Evolutionary conservation across 2,888 invertebrate genomes (phyloP), one percentile per base, ranked within the genome.

Genomic region (Eupithecia centaureata): DNA sequence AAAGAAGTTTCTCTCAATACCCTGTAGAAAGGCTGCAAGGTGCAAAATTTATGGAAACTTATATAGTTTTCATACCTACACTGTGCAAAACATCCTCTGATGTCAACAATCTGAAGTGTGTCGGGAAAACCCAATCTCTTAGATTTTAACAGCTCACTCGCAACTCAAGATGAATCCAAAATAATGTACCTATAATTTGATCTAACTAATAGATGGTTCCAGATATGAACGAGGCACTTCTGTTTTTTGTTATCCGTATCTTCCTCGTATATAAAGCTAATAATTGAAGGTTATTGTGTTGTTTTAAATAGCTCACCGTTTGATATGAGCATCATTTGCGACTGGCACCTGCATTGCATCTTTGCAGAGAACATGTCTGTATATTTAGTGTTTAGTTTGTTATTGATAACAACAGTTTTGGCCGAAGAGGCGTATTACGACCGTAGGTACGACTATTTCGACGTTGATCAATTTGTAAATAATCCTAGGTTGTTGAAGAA

Each of bases 401-500:
- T 76, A 61, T 73, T 75, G 58, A 35, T 73, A n/a, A 54, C 58
- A 4, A 63, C 67, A 25, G 74, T 72, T 59, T 54, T 76, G 18
- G 75, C 78, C 13, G 81, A 86, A 68, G 77, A 84, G 13, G 77
- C 71, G 33, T 85, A 89, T 63, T 85, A 90, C 63, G 87, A 89
- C 63, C 78, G 76, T 2, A 82, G 79, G 72, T 96, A 95, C 79
- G 96, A 96, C 81, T 95, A 95, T 81, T 93, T 96, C 68, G 95
- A 96, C 81, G 81, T 96, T 61, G 96, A 96, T 73, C 92, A 94
- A 76, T 94, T 96, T 73, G 86, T 96, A 38, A 87, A 86, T 54
- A 96, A 95, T 83, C 95, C 95, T 25, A 94, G 96, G 67, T 86
- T 96, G 59, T 85, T 96, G 35, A 94, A 94, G 76, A 95, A 95